Conservation (phyloP, 2,888 invertebrate species). For the Lamellibrachia columna region DNA sequence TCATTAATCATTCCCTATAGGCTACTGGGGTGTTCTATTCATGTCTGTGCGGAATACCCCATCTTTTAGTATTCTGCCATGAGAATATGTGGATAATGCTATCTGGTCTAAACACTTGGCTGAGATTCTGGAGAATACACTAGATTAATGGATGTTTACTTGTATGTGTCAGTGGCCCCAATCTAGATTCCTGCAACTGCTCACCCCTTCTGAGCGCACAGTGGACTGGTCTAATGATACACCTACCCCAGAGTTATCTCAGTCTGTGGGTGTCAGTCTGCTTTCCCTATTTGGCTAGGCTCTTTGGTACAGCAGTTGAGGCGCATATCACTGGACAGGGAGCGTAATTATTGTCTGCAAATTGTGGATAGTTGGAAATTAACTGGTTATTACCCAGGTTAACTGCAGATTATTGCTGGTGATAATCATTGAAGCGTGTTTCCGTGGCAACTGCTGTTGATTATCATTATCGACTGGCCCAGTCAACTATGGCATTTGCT, state of each 20-base stretch:
- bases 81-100: not conserved
- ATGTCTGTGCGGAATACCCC: no score
- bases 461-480: constrained; percentile 6
- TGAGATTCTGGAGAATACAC: not conserved
- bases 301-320: not conserved
- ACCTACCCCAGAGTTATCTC: constrained; percentile 2
- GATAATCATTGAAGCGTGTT: constrained; percentile 1
- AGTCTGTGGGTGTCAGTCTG: not conserved
- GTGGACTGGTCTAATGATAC: constrained; percentile 1
- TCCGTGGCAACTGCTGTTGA: not conserved
- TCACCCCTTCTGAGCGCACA: not conserved
- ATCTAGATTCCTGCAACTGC: not conserved
- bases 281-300: not conserved
- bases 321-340: not conserved
- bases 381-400: not conserved
- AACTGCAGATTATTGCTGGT: not conserved
- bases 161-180: constrained; percentile 7
- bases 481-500: not conserved
- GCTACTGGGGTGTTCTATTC: no score
- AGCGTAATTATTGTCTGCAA: not conserved
- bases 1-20: not conserved
- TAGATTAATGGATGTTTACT: not conserved
- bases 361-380: not conserved
- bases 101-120: constrained; percentile 2
- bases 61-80: not conserved